Base-by-base conservation (phyloP, 1,140 invertebrate genomes). In the Diorhabda elongata region DNA sequence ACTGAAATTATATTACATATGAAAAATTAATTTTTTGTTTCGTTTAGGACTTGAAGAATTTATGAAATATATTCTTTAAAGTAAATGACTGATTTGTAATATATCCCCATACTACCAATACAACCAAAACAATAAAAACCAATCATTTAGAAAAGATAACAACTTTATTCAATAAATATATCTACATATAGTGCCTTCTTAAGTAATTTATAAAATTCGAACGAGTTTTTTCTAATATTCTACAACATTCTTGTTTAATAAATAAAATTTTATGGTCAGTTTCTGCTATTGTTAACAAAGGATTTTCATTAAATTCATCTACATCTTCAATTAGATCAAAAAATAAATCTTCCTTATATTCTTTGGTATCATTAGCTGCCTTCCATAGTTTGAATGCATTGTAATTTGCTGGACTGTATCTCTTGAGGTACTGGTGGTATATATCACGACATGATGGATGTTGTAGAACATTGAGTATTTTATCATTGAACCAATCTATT, bases 261-360 rank as follows among this genome's bases (percentile, higher is more conserved):
- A 66, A 73, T 26, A 62, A 63, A 41, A 73, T 9, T 60, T 73
- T 73, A n/a, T 66, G 66, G 26, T 68, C 44, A 56, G 43, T 57
- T 47, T 71, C 69, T n/a, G 58, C 4, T 42, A 71, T 69, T 3
- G 9, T 69, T 26, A 69, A 44, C 9, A 71, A 52, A n/a, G 69
- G 66, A 61, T 69, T 71, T 41, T 68, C 9, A 67, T 69, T 71
- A 58, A 73, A 73, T 63, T 71, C 69, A 60, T 71, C 70, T 8
- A 73, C 41, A n/a, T 69, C 70, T 44, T 73, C 72, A 57, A 73
- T 71, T 62, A 73, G 52, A 65, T 73, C 66, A 11, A 71, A 45
- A 11, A 69, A 66, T 45, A 8, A 8, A 7, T 58, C 58, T 64
- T 71, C 72, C 7, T 73, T 44, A 64, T 62, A 73, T 41, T 9